Evolutionary conservation across 2,113 vertebrate species (phyloP).

Genomic region (Circaetus gallicus): DNA sequence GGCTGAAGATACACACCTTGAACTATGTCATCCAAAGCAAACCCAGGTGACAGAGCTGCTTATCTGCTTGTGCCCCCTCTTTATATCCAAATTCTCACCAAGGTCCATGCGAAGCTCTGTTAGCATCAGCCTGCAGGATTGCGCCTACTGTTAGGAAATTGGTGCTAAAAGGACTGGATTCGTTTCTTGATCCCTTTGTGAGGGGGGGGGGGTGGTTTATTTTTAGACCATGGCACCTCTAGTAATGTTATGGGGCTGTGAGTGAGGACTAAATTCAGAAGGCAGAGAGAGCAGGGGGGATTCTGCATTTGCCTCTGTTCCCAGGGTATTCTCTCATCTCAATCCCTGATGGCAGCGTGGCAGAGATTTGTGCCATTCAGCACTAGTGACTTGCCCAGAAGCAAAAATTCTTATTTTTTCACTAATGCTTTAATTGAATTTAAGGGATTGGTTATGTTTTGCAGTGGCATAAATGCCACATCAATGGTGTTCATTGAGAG

Average conservation of each 20-base stretch:
- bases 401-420: slow-evolving; percentile 51
- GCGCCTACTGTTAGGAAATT: rapidly evolving
- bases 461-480: slow-evolving; percentile 64
- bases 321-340: neutral
- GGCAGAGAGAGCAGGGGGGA: neutral
- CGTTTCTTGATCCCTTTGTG: neutral
- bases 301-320: neutral
- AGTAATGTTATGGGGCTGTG: neutral
- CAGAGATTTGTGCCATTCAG: slow-evolving; percentile 36
- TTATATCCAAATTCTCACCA: neutral
- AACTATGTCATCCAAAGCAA: neutral
- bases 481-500: slow-evolving; percentile 58
- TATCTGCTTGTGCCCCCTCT: neutral
- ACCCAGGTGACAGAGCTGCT: neutral
- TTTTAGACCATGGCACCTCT: neutral
- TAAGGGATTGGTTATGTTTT: slow-evolving; percentile 62
- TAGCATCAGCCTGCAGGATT: neutral
- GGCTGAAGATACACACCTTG: neutral
- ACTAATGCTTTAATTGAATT: slow-evolving; percentile 68
- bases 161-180: neutral
- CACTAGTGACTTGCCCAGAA: slow-evolving; percentile 48
- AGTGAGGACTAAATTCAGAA: neutral
- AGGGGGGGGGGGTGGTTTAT: neutral
- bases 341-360: neutral
- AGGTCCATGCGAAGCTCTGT: rapidly evolving